These are phyloP conservation scores for Ameiurus melas DNA, from an alignment of 2,113 vertebrate genomes.

Conservation along the genomic window DNA sequence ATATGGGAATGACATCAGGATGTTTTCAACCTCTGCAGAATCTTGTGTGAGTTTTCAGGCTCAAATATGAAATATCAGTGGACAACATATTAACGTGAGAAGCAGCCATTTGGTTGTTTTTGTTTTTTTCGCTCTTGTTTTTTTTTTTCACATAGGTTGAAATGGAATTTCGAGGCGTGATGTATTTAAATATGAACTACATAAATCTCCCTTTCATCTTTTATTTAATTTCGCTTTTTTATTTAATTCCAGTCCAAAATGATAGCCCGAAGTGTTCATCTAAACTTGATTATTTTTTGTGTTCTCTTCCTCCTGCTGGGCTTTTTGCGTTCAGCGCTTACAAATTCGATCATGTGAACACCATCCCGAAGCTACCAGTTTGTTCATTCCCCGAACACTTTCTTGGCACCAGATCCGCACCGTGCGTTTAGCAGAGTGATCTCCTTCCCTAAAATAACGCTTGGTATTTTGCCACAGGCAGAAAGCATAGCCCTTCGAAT, in stretches of 20 bases:
- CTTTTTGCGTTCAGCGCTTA: not conserved
- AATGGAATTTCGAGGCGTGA: not conserved
- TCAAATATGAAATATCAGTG: not conserved
- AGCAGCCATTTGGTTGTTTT: not conserved
- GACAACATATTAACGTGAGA: not conserved
- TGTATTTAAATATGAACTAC: not conserved
- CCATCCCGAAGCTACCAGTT: not conserved
- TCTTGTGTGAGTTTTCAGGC: not conserved
- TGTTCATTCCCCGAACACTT: not conserved
- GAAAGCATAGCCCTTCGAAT: conserved; percentile 11
- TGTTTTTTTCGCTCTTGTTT: too few species aligned
- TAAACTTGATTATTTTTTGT: not conserved
- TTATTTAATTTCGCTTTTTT: conserved; percentile 2
- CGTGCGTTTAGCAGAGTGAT: not conserved
- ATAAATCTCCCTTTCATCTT: conserved; percentile 18
- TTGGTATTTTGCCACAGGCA: conserved; percentile 47
- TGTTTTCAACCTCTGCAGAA: not conserved
- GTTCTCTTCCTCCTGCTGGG: not conserved
- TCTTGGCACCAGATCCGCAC: conserved; percentile 13
- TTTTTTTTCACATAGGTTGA: not conserved
- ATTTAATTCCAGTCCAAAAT: not conserved
- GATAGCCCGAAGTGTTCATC: not conserved
- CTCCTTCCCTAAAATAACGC: conserved; percentile 31
- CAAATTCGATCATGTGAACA: conserved; percentile 17
- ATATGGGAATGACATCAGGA: conserved; percentile 9